phyloP scores from a whole-genome alignment of 1,140 invertebrate species.

The Brachionus manjavacas region DNA sequence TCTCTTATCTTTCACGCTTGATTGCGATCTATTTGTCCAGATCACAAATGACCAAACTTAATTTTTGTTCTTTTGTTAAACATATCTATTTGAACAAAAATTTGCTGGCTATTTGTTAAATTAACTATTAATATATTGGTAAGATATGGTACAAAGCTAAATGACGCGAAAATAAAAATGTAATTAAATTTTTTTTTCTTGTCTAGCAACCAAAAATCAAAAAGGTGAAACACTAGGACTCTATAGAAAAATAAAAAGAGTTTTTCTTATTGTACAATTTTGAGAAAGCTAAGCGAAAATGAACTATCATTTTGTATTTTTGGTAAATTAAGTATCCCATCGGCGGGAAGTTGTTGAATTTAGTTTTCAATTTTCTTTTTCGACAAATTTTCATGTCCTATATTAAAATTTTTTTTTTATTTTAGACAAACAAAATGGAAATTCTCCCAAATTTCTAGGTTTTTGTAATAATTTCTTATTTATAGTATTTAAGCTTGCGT shows the following conservation, averaged over 20 bases:
- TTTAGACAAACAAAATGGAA: neutral
- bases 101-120: neutral
- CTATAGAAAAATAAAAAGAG: neutral
- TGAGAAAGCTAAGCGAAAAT: neutral
- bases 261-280: neutral
- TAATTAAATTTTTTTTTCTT: neutral
- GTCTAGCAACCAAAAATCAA: neutral
- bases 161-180: neutral
- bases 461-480: constrained; percentile 16
- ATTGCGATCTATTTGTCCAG: neutral
- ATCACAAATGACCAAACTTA: neutral
- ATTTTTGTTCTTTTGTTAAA: neutral
- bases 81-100: neutral
- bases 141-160: neutral
- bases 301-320: neutral
- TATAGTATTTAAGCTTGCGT: neutral
- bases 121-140: neutral
- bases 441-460: neutral
- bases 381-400: constrained; percentile 1
- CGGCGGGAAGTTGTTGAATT: neutral
- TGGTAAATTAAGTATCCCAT: neutral
- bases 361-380: neutral
- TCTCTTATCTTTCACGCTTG: neutral
- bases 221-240: neutral
- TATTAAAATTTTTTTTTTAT: neutral